phyloP scores from a whole-genome alignment of 2,113 vertebrate genomes.

The Cnemophilus loriae region DNA sequence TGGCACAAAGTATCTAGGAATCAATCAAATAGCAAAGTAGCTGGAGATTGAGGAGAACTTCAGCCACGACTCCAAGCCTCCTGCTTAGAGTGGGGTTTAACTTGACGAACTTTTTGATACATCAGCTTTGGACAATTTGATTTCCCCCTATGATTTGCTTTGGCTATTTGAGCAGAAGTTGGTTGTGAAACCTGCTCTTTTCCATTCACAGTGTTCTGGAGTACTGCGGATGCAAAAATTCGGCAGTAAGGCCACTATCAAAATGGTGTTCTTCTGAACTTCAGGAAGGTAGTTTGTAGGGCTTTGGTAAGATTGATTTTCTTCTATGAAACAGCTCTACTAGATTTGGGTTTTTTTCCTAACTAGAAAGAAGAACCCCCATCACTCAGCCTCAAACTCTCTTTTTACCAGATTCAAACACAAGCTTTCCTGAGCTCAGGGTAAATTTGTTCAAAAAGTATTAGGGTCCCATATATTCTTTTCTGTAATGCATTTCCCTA shows the following conservation, averaged over 20 bases:
- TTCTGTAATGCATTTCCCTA: not conserved
- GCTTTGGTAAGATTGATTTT: not conserved
- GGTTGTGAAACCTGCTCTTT: not conserved
- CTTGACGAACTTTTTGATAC: not conserved
- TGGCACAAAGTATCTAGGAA: not conserved
- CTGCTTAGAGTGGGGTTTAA: not conserved
- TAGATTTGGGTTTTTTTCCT: not conserved
- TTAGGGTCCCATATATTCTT: not conserved
- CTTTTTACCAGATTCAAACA: not conserved
- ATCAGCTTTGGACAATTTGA: not conserved
- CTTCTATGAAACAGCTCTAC: not conserved
- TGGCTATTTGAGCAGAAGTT: not conserved
- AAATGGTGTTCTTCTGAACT: not conserved
- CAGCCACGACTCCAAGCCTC: not conserved
- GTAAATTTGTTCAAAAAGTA: not conserved
- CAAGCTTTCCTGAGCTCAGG: not conserved
- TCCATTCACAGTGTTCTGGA: not conserved
- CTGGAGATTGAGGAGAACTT: not conserved
- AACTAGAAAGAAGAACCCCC: not conserved
- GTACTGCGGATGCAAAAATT: not conserved
- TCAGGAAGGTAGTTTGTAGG: not conserved
- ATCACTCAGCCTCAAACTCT: accelerated
- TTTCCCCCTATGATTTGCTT: not conserved
- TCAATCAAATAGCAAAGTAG: not conserved
- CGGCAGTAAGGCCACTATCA: not conserved